Evolutionary conservation across 1,140 invertebrate species (phyloP), one percentile per base, ranked within the genome.

Genomic region (Chlorops oryzae): DNA sequence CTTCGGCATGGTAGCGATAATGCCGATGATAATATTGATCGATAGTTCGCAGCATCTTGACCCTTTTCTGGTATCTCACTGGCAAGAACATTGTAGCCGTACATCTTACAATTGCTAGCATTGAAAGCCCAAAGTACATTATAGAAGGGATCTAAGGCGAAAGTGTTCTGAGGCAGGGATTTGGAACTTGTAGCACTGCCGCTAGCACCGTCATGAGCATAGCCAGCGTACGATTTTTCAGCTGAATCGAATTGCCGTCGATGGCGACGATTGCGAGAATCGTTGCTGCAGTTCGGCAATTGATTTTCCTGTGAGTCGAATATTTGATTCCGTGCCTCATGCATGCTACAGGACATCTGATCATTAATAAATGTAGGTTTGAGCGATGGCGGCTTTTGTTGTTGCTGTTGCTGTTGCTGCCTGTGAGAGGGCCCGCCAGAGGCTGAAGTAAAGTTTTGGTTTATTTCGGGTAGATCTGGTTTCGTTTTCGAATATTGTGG

Each of bases 71-170:
- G 57, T 17, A 77, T 67, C 63, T 88, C 85, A 18, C 82, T 80
- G 2, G 81, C 82, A 40, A 92, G 78, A 2, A 92, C 83, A 71
- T 92, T 93, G 66, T 87, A 90, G 52, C 88, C 88, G 39, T 80
- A 80, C 55, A 93, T 78, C 59, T 88, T 82, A 45, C 83, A 80
- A 52, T 76, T 83, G 10, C 77, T 65, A 0, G 83, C 80, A 70
- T 86, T 83, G 59, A 87, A 92, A 45, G 88, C 87, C 88, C 88
- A 91, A 3, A 92, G 75, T 5, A 90, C 82, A 68, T 90, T 87
- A 62, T 89, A 90, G 13, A 86, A 72, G n/a, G 92, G 90, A 78
- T 98, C 93, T 51, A 96, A 58, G 43, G 69, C 64, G 39, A 72
- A 72, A 27, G 69, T 61, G 9, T 70, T 51, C 38, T 72, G 69